Percentiles rank a stretch among this genome's conserved stretches.
These are phyloP conservation scores for Troides aeacus DNA, from an alignment of 2,888 invertebrate species.

Conservation along the genomic window DNA sequence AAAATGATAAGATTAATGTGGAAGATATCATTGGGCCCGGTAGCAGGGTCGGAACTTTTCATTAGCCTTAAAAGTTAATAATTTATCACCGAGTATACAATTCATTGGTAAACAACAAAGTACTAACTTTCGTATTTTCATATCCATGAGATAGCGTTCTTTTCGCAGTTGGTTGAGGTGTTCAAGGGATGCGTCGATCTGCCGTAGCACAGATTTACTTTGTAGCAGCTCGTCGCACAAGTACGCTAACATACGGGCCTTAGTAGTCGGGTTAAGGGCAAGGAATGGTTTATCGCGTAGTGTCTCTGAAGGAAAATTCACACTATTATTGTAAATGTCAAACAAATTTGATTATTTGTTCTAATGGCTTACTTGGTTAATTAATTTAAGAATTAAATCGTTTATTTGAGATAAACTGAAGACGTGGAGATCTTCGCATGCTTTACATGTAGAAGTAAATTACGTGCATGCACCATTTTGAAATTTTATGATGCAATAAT, in stretches of 20 bases:
- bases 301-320: conserved; percentile 73
- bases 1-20: too few relatives aligned
- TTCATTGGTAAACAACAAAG: conserved; percentile 61
- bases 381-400: too few relatives aligned
- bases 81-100: background rate
- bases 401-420: too few relatives aligned
- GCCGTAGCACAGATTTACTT: conserved; percentile 93
- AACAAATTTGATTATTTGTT: too few relatives aligned
- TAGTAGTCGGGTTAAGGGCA: conserved; percentile 90
- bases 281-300: conserved; percentile 92
- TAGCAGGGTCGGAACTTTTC: too few relatives aligned
- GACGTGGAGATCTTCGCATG: too few relatives aligned
- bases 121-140: conserved; percentile 93
- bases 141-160: conserved; percentile 95
- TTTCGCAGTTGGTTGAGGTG: conserved; percentile 91
- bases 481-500: too few relatives aligned
- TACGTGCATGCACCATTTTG: too few relatives aligned
- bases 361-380: too few relatives aligned
- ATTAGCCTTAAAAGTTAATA: too few relatives aligned
- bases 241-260: conserved; percentile 93
- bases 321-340: background rate
- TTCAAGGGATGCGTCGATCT: conserved; percentile 94
- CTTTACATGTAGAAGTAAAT: too few relatives aligned
- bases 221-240: conserved; percentile 96
- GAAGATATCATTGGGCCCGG: too few relatives aligned